Evolutionary conservation across 2,888 invertebrate species (phyloP).

Genomic region (Agrotis ipsilon): DNA sequence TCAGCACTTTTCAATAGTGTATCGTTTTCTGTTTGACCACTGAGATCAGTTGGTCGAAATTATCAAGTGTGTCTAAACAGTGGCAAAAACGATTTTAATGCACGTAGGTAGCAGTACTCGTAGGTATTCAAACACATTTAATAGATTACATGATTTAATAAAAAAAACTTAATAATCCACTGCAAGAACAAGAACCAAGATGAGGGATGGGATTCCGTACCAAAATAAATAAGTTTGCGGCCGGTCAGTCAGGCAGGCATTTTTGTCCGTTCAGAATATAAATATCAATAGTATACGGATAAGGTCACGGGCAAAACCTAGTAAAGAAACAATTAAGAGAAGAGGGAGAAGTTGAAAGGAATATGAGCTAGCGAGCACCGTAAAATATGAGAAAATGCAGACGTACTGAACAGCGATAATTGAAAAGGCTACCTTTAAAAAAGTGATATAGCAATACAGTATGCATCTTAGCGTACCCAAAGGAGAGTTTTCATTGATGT

Average conservation of each 20-base stretch:
- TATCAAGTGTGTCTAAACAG: too few species aligned
- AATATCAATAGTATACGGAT: background rate
- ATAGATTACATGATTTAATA: too few species aligned
- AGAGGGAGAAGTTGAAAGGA: background rate
- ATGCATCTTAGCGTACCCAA: constrained; percentile 38
- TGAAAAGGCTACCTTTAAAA: background rate
- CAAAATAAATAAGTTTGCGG: too few species aligned
- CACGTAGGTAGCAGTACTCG: too few species aligned
- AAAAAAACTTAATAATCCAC: too few species aligned
- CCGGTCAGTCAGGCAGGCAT: background rate
- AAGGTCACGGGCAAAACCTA: background rate
- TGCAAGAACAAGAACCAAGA: too few species aligned
- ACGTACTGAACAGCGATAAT: background rate
- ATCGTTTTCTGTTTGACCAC: too few species aligned
- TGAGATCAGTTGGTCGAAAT: too few species aligned
- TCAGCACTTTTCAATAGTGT: too few species aligned
- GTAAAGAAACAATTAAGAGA: background rate
- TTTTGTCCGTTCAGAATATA: background rate
- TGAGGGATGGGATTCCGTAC: too few species aligned
- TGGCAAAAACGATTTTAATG: too few species aligned
- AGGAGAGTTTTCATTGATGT: constrained; percentile 57
- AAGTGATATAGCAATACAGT: background rate
- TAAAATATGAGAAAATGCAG: background rate
- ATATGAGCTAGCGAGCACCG: background rate
- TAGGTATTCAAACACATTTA: too few species aligned